These are phyloP conservation scores for Brevimyrus niger DNA, from an alignment of 2,113 vertebrate genomes.

Conservation along the genomic window DNA sequence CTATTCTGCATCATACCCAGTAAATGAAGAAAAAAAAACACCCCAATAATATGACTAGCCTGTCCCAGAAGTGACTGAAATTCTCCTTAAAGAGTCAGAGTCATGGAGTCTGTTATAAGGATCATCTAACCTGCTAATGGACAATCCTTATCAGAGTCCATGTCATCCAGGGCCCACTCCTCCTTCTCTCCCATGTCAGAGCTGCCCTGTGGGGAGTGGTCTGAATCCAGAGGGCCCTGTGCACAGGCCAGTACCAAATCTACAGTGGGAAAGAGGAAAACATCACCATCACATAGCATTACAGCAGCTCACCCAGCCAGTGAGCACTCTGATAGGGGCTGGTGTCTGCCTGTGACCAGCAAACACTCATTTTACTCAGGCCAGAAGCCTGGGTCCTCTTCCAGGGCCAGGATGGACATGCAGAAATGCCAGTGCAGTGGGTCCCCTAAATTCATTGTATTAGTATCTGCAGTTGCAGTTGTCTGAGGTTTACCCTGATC, in stretches of 20 bases:
- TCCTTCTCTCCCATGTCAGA: slow-evolving; percentile 56
- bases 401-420: background rate
- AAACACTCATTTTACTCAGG: too few relatives aligned
- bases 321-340: background rate
- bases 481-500: background rate
- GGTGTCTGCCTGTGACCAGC: background rate
- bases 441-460: background rate
- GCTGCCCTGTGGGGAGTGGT: slow-evolving; percentile 46
- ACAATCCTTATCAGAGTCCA: slow-evolving; percentile 52
- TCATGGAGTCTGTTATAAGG: background rate
- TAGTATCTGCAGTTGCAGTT: too few relatives aligned
- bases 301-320: background rate
- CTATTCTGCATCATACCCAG: background rate
- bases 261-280: slow-evolving; percentile 23
- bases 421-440: background rate
- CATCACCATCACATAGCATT: background rate
- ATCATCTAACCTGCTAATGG: slow-evolving; percentile 48
- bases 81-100: background rate
- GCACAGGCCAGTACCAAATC: slow-evolving; percentile 53
- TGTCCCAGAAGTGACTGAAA: background rate
- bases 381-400: background rate
- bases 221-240: slow-evolving; percentile 44
- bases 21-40: background rate
- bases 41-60: background rate
- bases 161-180: slow-evolving; percentile 51